Evolutionary conservation across 2,113 vertebrate species (phyloP).

Genomic region (Menura novaehollandiae): DNA sequence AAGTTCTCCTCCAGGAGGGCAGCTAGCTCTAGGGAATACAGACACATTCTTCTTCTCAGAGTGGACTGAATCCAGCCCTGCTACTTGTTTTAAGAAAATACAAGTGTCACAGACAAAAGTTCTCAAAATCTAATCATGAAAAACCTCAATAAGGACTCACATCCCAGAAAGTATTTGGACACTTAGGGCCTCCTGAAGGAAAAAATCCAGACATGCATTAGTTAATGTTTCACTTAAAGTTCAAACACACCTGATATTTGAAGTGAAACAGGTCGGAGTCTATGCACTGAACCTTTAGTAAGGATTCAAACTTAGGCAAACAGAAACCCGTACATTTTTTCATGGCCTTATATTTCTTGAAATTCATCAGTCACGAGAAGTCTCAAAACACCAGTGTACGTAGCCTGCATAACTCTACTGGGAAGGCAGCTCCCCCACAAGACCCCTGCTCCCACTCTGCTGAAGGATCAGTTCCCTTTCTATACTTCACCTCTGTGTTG

Average conservation of each 20-base stretch:
- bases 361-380: background rate
- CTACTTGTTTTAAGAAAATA: background rate
- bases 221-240: slow-evolving; percentile 38
- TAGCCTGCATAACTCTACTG: fast-evolving
- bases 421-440: background rate
- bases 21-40: background rate
- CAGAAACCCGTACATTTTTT: background rate
- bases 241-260: slow-evolving; percentile 22
- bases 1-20: background rate
- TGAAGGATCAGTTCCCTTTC: background rate
- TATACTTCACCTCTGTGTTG: background rate
- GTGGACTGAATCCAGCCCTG: background rate
- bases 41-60: background rate
- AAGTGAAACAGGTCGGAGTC: slow-evolving; percentile 22
- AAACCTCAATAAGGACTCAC: background rate
- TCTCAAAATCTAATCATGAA: background rate
- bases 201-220: background rate
- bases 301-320: background rate
- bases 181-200: background rate
- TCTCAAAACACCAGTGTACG: fast-evolving
- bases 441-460: background rate
- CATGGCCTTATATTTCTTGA: background rate
- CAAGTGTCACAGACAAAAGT: background rate
- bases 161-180: background rate
- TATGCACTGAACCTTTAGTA: background rate